Evolutionary conservation across 2,888 invertebrate genomes (phyloP).

Genomic region (Ischnura elegans): DNA sequence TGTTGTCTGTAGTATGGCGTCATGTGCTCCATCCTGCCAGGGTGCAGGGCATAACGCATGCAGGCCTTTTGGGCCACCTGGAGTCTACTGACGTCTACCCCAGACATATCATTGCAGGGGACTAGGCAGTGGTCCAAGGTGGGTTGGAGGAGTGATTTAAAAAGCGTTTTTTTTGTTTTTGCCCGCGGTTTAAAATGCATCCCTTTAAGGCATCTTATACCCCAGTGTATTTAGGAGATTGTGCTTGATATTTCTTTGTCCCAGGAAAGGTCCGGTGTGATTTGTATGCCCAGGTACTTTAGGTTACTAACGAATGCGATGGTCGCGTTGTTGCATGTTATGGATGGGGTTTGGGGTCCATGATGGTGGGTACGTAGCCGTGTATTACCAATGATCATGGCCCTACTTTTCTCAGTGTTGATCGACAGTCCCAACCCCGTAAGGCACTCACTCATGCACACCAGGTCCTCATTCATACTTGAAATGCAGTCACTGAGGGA

Average conservation of each 20-base stretch:
- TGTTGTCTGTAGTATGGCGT: background rate
- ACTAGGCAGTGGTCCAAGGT: background rate
- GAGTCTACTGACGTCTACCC: background rate
- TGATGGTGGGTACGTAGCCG: background rate
- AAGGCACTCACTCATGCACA: background rate
- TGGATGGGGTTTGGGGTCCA: background rate
- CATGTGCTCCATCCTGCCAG: background rate
- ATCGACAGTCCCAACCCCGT: background rate
- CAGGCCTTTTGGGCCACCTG: conserved; percentile 8
- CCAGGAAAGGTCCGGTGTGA: background rate
- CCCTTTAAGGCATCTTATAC: background rate
- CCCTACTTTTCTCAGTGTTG: background rate
- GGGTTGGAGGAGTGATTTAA: background rate
- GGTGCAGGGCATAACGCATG: background rate
- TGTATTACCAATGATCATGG: background rate
- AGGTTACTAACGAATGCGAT: background rate
- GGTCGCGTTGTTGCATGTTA: background rate
- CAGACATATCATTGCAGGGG: background rate
- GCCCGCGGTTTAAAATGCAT: background rate
- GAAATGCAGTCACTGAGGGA: background rate
- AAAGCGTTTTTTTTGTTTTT: background rate
- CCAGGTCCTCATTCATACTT: background rate
- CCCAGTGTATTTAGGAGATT: background rate
- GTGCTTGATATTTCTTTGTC: background rate
- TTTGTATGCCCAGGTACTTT: background rate